phyloP scores from a whole-genome alignment of 2,888 invertebrate species.

The Sarcophaga variegata region DNA sequence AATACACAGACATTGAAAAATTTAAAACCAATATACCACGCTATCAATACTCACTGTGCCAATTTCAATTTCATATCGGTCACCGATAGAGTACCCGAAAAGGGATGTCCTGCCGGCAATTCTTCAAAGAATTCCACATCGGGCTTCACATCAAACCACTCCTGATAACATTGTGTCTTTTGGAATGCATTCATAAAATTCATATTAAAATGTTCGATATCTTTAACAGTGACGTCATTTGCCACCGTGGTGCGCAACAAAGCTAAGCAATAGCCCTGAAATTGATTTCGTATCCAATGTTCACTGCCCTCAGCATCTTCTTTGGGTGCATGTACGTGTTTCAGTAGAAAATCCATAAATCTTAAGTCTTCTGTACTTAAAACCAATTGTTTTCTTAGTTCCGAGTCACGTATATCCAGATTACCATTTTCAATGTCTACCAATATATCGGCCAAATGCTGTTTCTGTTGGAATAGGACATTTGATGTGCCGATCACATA shows the following conservation, averaged over 20 bases:
- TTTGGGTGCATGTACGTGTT: constrained; percentile 86
- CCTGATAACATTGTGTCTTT: constrained; percentile 92
- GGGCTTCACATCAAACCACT: constrained; percentile 88
- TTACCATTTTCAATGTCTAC: constrained; percentile 93
- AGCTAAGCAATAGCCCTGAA: constrained; percentile 92
- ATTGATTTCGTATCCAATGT: constrained; percentile 97
- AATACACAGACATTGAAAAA: background rate
- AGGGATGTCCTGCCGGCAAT: constrained; percentile 93
- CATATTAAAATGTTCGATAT: constrained; percentile 93
- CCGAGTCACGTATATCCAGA: constrained; percentile 90
- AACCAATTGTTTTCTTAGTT: constrained; percentile 91
- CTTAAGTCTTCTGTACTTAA: constrained; percentile 97
- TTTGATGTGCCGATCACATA: constrained; percentile 98
- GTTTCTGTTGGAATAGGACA: constrained; percentile 97
- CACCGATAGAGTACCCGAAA: constrained; percentile 96
- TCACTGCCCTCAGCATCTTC: constrained; percentile 95
- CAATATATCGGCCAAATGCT: constrained; percentile 94
- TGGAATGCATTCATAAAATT: constrained; percentile 93
- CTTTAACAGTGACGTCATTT: constrained; percentile 87
- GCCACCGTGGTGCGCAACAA: constrained; percentile 86
- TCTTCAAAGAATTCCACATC: constrained; percentile 87
- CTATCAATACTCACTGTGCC: constrained; percentile 89
- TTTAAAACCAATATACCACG: background rate
- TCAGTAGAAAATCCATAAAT: constrained; percentile 96
- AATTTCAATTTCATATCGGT: constrained; percentile 95